Percentiles rank a stretch among this genome's conserved stretches.
Conservation (phyloP, 2,888 invertebrate species). For the Autographa pulchrina region DNA sequence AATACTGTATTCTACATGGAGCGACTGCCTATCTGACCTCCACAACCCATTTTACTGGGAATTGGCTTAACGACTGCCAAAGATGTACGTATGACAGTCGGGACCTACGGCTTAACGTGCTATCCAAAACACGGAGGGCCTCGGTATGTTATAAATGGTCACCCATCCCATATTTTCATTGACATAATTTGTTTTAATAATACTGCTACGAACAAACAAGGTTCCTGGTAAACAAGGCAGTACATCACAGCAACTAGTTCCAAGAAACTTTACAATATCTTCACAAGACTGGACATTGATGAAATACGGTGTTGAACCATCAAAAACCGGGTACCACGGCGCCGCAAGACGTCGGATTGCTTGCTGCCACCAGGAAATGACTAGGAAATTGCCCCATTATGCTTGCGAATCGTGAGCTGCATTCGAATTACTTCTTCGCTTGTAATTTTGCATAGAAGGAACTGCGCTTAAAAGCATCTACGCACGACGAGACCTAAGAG, state of each 20-base stretch:
- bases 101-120: too few relatives aligned
- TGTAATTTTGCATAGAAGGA: constrained; percentile 80
- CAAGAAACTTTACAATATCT: constrained; percentile 14
- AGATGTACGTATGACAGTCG: too few relatives aligned
- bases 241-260: constrained; percentile 4
- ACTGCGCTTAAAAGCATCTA: constrained; percentile 71
- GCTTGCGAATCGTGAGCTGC: constrained; percentile 87
- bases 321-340: constrained; percentile 66
- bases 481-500: constrained; percentile 54
- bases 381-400: constrained; percentile 88
- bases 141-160: too few relatives aligned
- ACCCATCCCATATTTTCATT: not conserved
- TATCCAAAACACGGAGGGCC: too few relatives aligned
- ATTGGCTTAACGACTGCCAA: too few relatives aligned
- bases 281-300: constrained; percentile 63
- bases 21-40: too few relatives aligned
- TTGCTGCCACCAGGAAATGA: constrained; percentile 85
- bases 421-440: constrained; percentile 85
- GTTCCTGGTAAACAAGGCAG: not conserved
- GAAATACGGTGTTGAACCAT: constrained; percentile 66
- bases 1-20: too few relatives aligned
- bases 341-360: constrained; percentile 84
- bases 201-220: not conserved
- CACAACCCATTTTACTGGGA: too few relatives aligned
- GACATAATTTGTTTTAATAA: not conserved